Evolutionary conservation across 2,797 vertebrate genomes (phyloP).

Genomic region (Diplodus puntazzo): DNA sequence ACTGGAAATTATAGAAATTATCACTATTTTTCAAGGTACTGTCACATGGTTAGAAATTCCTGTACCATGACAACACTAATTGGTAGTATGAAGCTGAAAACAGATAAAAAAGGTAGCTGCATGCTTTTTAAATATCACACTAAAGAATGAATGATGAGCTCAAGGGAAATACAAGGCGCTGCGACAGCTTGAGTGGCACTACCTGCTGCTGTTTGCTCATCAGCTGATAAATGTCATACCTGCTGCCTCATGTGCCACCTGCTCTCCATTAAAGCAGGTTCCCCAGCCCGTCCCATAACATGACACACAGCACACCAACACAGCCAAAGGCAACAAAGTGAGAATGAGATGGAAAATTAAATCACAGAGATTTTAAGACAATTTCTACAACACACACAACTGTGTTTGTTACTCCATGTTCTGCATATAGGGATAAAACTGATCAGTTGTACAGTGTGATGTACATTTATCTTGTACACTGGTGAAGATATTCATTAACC

Average conservation of each 20-base stretch:
- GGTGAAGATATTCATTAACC: background rate
- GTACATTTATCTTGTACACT: background rate
- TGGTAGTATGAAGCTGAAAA: background rate
- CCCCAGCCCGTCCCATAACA: background rate
- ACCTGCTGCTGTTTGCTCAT: constrained; percentile 57
- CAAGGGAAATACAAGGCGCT: constrained; percentile 12
- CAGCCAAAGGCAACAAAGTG: background rate
- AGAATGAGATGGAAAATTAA: background rate
- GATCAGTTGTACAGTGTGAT: background rate
- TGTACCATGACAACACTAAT: background rate
- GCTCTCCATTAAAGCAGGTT: constrained; percentile 23
- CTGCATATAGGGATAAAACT: background rate
- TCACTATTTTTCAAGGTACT: too few relatives aligned
- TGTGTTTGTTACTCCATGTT: background rate
- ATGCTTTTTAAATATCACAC: background rate
- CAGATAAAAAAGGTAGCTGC: constrained; percentile 4
- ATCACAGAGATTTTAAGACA: background rate
- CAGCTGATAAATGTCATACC: constrained; percentile 65
- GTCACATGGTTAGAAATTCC: too few relatives aligned
- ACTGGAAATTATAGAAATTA: too few relatives aligned
- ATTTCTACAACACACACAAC: background rate
- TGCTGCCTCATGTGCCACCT: constrained; percentile 52
- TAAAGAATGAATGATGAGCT: background rate
- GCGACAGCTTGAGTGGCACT: constrained; percentile 41
- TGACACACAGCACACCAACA: background rate